A percentile compares a stretch with the other conserved stretches of the same genome.
These are phyloP conservation scores for Halcyon badia DNA, from an alignment of 2,797 vertebrate genomes.

Conservation along the genomic window DNA sequence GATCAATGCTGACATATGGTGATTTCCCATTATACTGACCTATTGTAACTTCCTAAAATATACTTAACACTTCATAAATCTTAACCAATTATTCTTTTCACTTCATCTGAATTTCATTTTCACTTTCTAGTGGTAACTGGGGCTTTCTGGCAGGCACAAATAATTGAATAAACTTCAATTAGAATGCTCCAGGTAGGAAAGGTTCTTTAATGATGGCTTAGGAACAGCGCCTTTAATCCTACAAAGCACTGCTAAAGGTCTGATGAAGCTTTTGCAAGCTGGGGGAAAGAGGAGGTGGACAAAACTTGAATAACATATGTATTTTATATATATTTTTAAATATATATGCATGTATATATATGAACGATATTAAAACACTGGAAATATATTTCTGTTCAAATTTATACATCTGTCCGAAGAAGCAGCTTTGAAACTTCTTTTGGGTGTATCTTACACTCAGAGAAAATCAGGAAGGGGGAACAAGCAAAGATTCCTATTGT, in stretches of 20 bases:
- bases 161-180: conserved; percentile 55
- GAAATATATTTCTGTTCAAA: background rate
- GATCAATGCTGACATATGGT: background rate
- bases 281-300: background rate
- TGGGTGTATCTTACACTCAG: background rate
- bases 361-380: background rate
- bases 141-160: conserved; percentile 19
- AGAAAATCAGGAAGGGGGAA: background rate
- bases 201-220: background rate
- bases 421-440: background rate
- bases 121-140: background rate
- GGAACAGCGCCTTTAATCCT: background rate
- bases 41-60: conserved; percentile 43
- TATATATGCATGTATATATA: background rate
- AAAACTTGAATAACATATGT: background rate
- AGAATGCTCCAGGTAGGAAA: conserved; percentile 25
- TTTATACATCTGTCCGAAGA: background rate
- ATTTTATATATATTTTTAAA: background rate
- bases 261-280: conserved; percentile 12
- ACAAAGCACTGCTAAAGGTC: background rate
- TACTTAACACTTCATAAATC: conserved; percentile 1
- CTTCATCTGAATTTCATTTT: conserved; percentile 34
- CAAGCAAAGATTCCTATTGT: background rate
- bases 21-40: conserved; percentile 37
- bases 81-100: conserved; percentile 14